phyloP scores from a whole-genome alignment of 2,888 invertebrate species.

The Ochropleura plecta region DNA sequence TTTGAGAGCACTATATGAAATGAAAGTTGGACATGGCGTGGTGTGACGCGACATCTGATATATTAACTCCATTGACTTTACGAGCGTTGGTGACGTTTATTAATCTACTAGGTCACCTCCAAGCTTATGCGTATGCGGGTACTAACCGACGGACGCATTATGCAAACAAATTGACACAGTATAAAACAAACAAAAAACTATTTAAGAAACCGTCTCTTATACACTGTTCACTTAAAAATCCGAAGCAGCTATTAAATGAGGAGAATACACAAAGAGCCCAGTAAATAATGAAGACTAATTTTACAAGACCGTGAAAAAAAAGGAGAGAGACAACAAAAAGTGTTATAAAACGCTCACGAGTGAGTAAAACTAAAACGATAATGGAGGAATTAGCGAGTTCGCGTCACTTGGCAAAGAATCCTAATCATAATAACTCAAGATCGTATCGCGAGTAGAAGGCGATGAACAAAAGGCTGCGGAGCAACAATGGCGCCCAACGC shows the following conservation, averaged over 20 bases:
- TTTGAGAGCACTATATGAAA: constrained; percentile 89
- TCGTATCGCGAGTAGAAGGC: constrained; percentile 87
- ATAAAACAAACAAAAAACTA: constrained; percentile 4
- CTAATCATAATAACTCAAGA: constrained; percentile 91
- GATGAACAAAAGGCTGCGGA: constrained; percentile 89
- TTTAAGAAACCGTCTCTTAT: constrained; percentile 3
- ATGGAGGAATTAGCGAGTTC: constrained; percentile 87
- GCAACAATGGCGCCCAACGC: constrained; percentile 88
- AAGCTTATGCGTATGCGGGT: constrained; percentile 76
- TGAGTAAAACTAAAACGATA: constrained; percentile 84
- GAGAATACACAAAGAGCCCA: constrained; percentile 38
- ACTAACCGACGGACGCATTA: constrained; percentile 77
- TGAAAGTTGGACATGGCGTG: constrained; percentile 81
- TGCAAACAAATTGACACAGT: constrained; percentile 67
- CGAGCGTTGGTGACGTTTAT: constrained; percentile 85
- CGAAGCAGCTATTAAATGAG: constrained; percentile 21
- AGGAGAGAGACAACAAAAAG: constrained; percentile 67
- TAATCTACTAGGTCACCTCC: constrained; percentile 83
- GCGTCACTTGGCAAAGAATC: constrained; percentile 89
- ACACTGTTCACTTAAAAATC: constrained; percentile 5
- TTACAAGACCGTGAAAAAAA: constrained; percentile 45
- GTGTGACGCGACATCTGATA: constrained; percentile 85
- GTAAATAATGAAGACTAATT: constrained; percentile 58
- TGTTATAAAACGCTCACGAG: constrained; percentile 72
- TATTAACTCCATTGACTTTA: constrained; percentile 88